Evolutionary conservation across 2,113 vertebrate species (phyloP).

Genomic region (Eubucco bourcierii): DNA sequence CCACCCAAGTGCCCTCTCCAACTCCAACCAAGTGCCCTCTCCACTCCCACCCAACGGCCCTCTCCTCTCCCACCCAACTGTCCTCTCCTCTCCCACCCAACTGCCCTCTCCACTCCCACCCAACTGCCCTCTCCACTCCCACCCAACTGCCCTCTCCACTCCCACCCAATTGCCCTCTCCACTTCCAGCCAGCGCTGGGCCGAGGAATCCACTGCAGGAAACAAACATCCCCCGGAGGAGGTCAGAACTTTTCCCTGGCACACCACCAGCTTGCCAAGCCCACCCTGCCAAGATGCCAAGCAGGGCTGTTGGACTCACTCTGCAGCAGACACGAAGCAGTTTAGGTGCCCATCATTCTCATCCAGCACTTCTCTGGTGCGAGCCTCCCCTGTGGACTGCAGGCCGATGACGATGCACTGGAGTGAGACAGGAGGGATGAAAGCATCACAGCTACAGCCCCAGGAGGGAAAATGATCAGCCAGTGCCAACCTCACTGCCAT

Average conservation of each 20-base stretch:
- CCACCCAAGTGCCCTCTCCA: no score
- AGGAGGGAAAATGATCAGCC: not conserved
- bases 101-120: no score
- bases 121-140: no score
- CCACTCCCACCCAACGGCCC: not conserved
- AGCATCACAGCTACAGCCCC: not conserved
- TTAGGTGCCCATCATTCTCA: slow-evolving; percentile 90
- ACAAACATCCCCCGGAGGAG: not conserved
- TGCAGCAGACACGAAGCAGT: slow-evolving; percentile 94
- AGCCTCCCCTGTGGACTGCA: slow-evolving; percentile 96
- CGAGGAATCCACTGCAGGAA: not conserved
- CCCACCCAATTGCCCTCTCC: not conserved
- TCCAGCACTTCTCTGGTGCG: slow-evolving; percentile 95
- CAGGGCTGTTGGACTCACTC: slow-evolving; percentile 61
- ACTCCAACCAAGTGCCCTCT: not conserved
- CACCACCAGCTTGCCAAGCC: not conserved
- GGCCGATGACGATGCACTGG: slow-evolving; percentile 94
- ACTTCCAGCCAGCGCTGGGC: no score
- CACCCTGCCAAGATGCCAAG: not conserved
- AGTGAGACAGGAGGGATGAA: not conserved
- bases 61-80: not conserved
- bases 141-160: not conserved
- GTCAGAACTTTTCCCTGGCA: not conserved
- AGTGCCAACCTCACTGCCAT: no score
- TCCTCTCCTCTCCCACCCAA: no score